Evolutionary conservation across 2,888 invertebrate genomes (phyloP).

Genomic region (Ecdyonurus torrentis): DNA sequence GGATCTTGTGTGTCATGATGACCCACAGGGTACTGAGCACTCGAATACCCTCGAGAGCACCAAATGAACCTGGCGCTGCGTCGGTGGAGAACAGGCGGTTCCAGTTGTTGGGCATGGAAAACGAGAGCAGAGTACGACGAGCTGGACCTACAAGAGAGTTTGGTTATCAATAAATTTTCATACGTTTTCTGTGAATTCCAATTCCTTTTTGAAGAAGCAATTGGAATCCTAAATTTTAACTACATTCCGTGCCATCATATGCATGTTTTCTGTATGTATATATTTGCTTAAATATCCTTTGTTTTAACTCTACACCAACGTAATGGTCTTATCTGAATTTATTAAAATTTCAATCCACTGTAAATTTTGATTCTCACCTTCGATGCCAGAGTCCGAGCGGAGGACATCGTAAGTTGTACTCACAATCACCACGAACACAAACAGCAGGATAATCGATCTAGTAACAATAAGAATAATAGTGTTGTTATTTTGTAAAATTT

Average conservation of each 20-base stretch:
- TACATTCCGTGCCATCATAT: too few relatives aligned
- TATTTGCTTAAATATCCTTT: too few relatives aligned
- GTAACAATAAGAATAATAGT: too few relatives aligned
- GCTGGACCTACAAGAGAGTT: slow-evolving; percentile 2
- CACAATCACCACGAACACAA: slow-evolving; percentile 1
- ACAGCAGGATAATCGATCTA: slow-evolving; percentile 1
- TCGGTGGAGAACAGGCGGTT: slow-evolving; percentile 2
- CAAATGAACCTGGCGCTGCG: slow-evolving; percentile 13
- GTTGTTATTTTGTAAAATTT: too few relatives aligned
- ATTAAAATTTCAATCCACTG: not conserved
- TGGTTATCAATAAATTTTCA: too few relatives aligned
- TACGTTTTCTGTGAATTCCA: too few relatives aligned
- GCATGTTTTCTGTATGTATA: too few relatives aligned
- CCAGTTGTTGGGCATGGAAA: slow-evolving; percentile 9
- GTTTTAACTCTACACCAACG: too few relatives aligned
- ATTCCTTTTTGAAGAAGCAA: too few relatives aligned
- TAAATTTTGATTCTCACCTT: not conserved
- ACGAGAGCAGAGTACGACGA: slow-evolving; percentile 3
- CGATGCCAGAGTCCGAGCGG: not conserved
- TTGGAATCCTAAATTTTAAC: too few relatives aligned
- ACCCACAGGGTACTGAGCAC: slow-evolving; percentile 13
- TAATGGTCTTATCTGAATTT: too few relatives aligned
- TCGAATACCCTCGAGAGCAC: slow-evolving; percentile 22
- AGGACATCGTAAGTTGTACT: slow-evolving; percentile 6
- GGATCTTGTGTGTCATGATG: slow-evolving; percentile 10